Evolutionary conservation across 2,888 invertebrate species (phyloP), one percentile per base, ranked within the genome.

Genomic region (Eupithecia pulchellata): DNA sequence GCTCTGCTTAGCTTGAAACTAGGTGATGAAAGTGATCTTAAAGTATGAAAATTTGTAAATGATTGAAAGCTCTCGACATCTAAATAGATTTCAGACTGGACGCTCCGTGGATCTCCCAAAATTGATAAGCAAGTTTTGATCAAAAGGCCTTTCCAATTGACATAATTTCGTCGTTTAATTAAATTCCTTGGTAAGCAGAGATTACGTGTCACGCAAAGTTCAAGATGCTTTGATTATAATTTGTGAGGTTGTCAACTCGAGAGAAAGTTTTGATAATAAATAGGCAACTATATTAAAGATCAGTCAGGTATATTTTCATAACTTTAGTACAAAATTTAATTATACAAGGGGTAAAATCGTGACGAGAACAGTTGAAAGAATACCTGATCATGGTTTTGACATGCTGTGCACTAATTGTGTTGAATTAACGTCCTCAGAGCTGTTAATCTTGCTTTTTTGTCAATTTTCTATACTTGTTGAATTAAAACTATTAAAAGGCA

Each of bases 191-290:
- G 17, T 58, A 62, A 69, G 58, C 65, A 52, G 52, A 62, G 27
- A 71, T 64, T 66, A 66, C 58, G 13, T 60, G 71, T 71, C 66
- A 64, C 64, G 34, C 30, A 42, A 69, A 69, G 30, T 62, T 62
- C 61, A 32, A 34, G 42, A 39, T 61, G 62, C 55, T 69, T 66
- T 65, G 69, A 52, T 65, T 61, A 61, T 17, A 52, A 52, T 25
- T 52, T 52, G 25, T 52, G 25, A 52, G 25, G 20, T 52, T 52
- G 4, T 52, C 52, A 52, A 52, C 25, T 52, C 1, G 52, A 20
- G 52, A 25, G n/a, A 52, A 11, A 52, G 25, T n/a, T 52, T 20
- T 47, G 8, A 8, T 17, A 17, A 13, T 36, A 36, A 36, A 36
- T 4, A 36, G 30, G 2, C 30, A 30, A 30, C 30, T 30, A 30